Base-by-base conservation (phyloP, 2,888 invertebrate genomes). In the Callyntrura sp. region DNA sequence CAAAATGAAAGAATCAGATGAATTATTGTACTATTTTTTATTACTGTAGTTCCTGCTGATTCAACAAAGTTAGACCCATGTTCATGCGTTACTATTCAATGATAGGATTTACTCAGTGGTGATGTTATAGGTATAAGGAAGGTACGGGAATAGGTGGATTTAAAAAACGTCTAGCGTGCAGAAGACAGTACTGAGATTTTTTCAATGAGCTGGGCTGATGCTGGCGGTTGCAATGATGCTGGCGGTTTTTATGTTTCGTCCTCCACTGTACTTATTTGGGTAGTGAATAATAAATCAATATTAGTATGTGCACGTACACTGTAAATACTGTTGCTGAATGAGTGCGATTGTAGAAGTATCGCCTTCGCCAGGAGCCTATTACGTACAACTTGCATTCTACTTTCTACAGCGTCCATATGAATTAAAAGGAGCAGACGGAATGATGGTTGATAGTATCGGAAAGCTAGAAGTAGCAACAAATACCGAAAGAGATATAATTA, bases 251-350 rank as follows among this genome's bases (percentile, higher is more conserved):
- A 35, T n/a, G 25, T 78, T 78, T 78, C 78, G 78, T 55, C 78
- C 78, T 78, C 78, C 78, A 55, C 78, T 81, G 86, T 60, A 79
- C 86, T 65, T 86, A 86, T 86, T 86, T 86, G 86, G 86, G 51
- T 55, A 65, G 23, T 78, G 86, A 78, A 78, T 86, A 86, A 86
- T 86, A 86, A 86, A 86, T 86, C 86, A 86, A 86, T 86, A 86
- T 17, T 76, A 73, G 43, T 73, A 84, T 73, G 84, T 85, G 25
- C 76, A 60, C 62, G 85, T 81, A 62, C 62, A 60, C 55, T 23
- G 60, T 81, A 81, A n/a, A 62, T 60, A 81, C 25, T 83, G 83
- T 65, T 25, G 12, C 35, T 35, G 35, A 35, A 35, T 35, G 45
- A 81, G 43, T 62, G 62, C 51, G 43, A 20, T 43, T 62, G 62